Percentiles rank a stretch among this genome's conserved stretches.
Conservation (phyloP, 2,797 vertebrate species). For the Decapterus maruadsi region DNA sequence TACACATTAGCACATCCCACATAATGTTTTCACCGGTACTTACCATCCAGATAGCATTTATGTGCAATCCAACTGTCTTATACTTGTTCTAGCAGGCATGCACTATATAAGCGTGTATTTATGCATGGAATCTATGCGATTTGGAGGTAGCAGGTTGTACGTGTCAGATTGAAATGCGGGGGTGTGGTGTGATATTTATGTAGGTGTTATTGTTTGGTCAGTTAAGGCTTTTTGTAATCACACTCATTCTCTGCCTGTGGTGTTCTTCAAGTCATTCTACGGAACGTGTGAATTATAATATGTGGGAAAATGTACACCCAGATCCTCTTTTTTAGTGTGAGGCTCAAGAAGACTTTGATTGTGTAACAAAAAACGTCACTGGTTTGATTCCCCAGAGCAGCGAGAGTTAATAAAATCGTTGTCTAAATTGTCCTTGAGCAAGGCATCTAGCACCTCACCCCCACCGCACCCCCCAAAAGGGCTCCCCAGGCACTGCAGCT, state of each 20-base stretch:
- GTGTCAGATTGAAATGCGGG: constrained; percentile 78
- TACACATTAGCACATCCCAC: constrained; percentile 47
- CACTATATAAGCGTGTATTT: constrained; percentile 35
- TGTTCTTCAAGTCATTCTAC: constrained; percentile 64
- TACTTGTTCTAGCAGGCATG: constrained; percentile 27
- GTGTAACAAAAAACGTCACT: neutral
- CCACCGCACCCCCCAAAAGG: neutral
- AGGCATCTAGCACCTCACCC: no score
- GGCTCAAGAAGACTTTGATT: constrained; percentile 56
- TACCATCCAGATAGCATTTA: constrained; percentile 20
- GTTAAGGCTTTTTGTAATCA: constrained; percentile 71
- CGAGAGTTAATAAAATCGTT: no score
- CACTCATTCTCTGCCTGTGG: constrained; percentile 66
- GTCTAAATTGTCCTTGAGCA: no score
- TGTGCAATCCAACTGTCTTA: constrained; percentile 28
- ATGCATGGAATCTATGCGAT: constrained; percentile 57
- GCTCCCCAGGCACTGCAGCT: neutral
- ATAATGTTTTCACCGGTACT: constrained; percentile 39
- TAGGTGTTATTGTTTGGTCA: constrained; percentile 83
- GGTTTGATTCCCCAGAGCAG: no score
- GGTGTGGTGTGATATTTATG: constrained; percentile 74
- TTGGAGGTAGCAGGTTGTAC: constrained; percentile 75
- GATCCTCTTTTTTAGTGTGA: constrained; percentile 55
- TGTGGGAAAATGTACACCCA: constrained; percentile 56
- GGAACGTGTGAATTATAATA: constrained; percentile 67